These are phyloP conservation scores for Cyrtonyx montezumae DNA, from an alignment of 2,113 vertebrate species.

Conservation along the genomic window DNA sequence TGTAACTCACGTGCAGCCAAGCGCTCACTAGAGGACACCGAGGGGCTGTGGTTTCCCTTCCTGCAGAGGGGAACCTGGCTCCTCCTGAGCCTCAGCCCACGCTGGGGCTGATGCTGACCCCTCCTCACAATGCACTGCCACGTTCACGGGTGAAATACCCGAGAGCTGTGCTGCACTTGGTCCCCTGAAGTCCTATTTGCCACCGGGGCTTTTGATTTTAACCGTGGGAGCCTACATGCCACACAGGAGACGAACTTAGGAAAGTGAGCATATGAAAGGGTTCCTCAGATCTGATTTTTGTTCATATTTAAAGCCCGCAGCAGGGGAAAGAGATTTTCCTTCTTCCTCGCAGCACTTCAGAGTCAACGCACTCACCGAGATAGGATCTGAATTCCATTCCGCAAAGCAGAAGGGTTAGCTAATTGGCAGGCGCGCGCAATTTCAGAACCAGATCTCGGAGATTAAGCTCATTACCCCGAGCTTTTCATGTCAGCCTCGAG, in stretches of 20 bases:
- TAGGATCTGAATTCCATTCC: slow-evolving; percentile 66
- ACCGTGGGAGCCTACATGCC: background rate
- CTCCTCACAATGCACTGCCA: background rate
- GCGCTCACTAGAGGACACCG: background rate
- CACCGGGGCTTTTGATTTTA: slow-evolving; percentile 27
- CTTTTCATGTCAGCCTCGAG: slow-evolving; percentile 22
- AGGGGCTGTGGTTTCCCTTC: background rate
- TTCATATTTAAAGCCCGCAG: slow-evolving; percentile 47
- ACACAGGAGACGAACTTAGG: background rate
- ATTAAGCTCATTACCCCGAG: slow-evolving; percentile 64
- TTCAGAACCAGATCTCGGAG: slow-evolving; percentile 52
- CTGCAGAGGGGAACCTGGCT: background rate
- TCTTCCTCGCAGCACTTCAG: slow-evolving; percentile 52
- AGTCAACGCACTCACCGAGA: slow-evolving; percentile 56
- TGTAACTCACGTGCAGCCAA: background rate
- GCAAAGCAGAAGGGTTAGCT: slow-evolving; percentile 60
- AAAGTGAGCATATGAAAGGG: slow-evolving; percentile 42
- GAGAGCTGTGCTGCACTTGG: background rate
- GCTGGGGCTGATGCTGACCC: background rate
- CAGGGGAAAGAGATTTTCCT: background rate
- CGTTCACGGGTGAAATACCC: background rate
- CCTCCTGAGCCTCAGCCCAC: slow-evolving; percentile 10
- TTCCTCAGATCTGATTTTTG: slow-evolving; percentile 48
- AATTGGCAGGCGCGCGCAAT: slow-evolving; percentile 63
- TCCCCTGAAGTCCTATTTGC: slow-evolving; percentile 17